Evolutionary conservation across 2,888 invertebrate species (phyloP), one percentile per base, ranked within the genome.

Genomic region (Lamellibrachia columna): DNA sequence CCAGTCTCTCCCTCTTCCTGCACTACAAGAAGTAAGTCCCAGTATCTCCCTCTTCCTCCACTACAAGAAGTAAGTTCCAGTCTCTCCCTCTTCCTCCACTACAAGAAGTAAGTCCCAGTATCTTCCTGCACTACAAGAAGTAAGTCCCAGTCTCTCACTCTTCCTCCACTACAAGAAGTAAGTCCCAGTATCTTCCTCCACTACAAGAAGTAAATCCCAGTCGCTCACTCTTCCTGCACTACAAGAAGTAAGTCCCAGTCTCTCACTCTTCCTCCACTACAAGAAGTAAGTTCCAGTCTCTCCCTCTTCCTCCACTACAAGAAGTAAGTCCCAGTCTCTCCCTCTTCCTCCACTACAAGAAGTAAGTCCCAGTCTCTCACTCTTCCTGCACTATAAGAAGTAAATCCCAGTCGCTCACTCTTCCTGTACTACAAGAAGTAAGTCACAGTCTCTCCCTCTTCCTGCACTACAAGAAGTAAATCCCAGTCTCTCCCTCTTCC

Each of bases 121-220:
- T 58, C 58, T 7, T 15, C 58, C 58, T 58, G 9, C 58, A 58
- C 8, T 58, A 58, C 58, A 58, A 58, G 58, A 58, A 58, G 58
- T 58, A 58, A 58, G 58, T 58, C 8, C 15, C 8, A 11, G 58
- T 11, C 93, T 96, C 91, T 94, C 95, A 53, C 95, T 96, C 55
- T 96, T 94, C 94, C 58, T 58, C 58, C 58, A 95, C 91, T 96
- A 96, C 94, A 96, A 96, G 95, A 96, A 96, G 96, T 96, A 94
- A 94, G 95, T 93, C 58, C 15, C 58, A 8, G 11, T 58, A 9
- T 58, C 58, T 58, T 15, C 58, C 93, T 95, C 90, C 95, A 95
- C 91, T 96, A 96, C 94, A 96, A 96, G 95, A 96, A 96, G 96
- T 96, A 94, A 94, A 95, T 93, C 52, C 9, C 7, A 3, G 40